Percentiles rank a stretch among this genome's conserved stretches.
Evolutionary conservation across 2,113 vertebrate species (phyloP).

Genomic region (Myiozetetes cayanensis): DNA sequence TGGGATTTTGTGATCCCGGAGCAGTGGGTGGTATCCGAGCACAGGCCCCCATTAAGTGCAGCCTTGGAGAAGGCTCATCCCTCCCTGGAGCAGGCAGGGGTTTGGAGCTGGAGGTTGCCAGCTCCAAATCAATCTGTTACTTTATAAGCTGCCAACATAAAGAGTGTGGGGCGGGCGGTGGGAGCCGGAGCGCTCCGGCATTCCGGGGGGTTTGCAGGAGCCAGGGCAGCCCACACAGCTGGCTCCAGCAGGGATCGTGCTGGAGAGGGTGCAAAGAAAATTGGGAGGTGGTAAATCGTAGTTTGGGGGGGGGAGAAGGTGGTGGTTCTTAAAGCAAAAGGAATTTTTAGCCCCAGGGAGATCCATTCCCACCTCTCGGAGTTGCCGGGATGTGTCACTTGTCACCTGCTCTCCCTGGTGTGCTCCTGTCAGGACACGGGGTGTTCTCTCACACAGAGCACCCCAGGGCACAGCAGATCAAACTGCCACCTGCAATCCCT

Average conservation of each 20-base stretch:
- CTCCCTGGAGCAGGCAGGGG: background rate
- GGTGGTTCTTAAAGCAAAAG: too few relatives aligned
- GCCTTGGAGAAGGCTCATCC: background rate
- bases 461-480: rapidly evolving
- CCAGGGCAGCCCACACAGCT: background rate
- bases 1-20: background rate
- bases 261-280: background rate
- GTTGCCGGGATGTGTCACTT: background rate
- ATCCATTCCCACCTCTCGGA: background rate
- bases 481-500: rapidly evolving
- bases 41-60: background rate
- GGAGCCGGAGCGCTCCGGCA: background rate
- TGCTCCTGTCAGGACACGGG: rapidly evolving
- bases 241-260: rapidly evolving
- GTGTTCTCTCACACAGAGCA: background rate
- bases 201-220: background rate
- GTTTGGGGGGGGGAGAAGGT: too few relatives aligned
- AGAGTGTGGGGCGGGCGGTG: background rate
- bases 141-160: slow-evolving; percentile 38
- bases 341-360: rapidly evolving
- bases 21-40: background rate
- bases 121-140: background rate
- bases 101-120: background rate
- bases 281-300: background rate
- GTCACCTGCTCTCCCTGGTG: background rate